Base-by-base conservation (phyloP, 2,113 vertebrate genomes). In the Cinclus mexicanus region DNA sequence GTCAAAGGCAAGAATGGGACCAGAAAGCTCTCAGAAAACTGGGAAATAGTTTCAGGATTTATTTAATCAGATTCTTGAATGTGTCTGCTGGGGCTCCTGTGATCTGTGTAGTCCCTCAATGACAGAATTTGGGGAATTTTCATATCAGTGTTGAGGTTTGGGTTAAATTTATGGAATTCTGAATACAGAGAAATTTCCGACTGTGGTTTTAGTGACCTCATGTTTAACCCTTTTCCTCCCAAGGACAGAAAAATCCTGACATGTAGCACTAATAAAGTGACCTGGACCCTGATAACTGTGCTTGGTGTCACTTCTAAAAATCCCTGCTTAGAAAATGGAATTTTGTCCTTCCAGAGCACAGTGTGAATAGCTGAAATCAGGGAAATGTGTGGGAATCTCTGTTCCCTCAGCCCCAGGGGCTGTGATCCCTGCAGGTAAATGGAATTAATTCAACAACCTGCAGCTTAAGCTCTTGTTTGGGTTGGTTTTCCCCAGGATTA, bases 321-420 rank as follows among this genome's bases (percentile, higher is more conserved):
- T 4, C 49, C 8, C 41, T 50, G 64, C 41, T 39, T n/a, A 39
- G 21, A n/a, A 35, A 11, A 39, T 7, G 37, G 21, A 20, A 3
- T 33, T 25, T 29, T 52, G 22, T 33, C 49, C 63, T 80, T 33
- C 3, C 9, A 7, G n/a, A 49, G 56, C 44, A 1, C n/a, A 4
- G 10, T 3, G 33, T 5, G 7, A 37, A 2, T 3, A 1, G 19
- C 70, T 33, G 10, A 6, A 18, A 37, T 12, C 53, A 14, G 37
- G 16, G 59, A 24, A 14, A 19, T 1, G 41, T 2, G 2, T 33
- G 79, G 64, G 17, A 21, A 28, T 29, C 26, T 6, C 64, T 25
- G 29, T 16, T 55, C 35, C 75, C 85, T 80, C 35, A 37, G 22
- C 6, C 7, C 55, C 72, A 42, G 53, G 55, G 47, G n/a, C 70